These are phyloP conservation scores for Epicauta chinensis DNA, from an alignment of 1,140 invertebrate genomes.

Conservation along the genomic window DNA sequence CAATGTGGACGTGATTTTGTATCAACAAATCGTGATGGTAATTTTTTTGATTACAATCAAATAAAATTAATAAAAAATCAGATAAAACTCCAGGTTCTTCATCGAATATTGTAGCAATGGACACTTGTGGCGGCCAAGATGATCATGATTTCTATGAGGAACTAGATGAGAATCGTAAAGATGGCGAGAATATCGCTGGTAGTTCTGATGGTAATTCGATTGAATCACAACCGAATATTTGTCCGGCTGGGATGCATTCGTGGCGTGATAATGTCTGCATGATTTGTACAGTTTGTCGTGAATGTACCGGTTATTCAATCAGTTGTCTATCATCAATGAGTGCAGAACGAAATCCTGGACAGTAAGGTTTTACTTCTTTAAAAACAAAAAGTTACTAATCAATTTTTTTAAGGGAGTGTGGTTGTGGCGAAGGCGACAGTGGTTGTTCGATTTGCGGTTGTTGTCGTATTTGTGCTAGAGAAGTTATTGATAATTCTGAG, in stretches of 20 bases:
- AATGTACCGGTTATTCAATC: slow-evolving; percentile 89
- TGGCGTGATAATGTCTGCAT: slow-evolving; percentile 81
- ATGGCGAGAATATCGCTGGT: slow-evolving; percentile 34
- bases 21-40: slow-evolving; percentile 42
- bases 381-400: background rate
- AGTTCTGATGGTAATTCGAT: slow-evolving; percentile 49
- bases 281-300: slow-evolving; percentile 85
- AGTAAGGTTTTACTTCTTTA: slow-evolving; percentile 53
- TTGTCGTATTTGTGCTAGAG: slow-evolving; percentile 78
- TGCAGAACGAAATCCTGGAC: slow-evolving; percentile 76
- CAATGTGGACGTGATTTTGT: slow-evolving; percentile 91
- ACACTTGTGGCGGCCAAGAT: slow-evolving; percentile 56
- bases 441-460: slow-evolving; percentile 89
- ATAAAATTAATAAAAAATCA: background rate
- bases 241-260: slow-evolving; percentile 58
- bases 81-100: slow-evolving; percentile 23
- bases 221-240: slow-evolving; percentile 52
- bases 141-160: slow-evolving; percentile 41
- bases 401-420: slow-evolving; percentile 66
- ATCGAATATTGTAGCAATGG: slow-evolving; percentile 54
- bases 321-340: slow-evolving; percentile 73
- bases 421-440: slow-evolving; percentile 91
- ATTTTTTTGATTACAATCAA: background rate
- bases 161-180: slow-evolving; percentile 30
- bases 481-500: slow-evolving; percentile 51